These are phyloP conservation scores for Palythoa heliodiscus DNA, from an alignment of 92 coral and sea anemone species.

Conservation along the genomic window DNA sequence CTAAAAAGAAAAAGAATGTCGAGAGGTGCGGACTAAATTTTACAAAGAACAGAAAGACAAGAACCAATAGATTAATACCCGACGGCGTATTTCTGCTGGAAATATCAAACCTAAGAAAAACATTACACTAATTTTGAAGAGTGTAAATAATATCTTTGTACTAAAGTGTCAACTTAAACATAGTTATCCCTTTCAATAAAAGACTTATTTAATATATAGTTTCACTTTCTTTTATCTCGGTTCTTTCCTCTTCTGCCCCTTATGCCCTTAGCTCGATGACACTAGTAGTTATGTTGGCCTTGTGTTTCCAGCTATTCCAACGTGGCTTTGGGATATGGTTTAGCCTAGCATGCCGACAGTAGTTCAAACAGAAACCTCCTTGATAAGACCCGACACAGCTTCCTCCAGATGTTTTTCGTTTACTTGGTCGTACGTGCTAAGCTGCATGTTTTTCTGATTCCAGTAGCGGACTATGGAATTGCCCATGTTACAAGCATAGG, in stretches of 20 bases:
- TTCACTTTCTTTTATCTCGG: too few relatives aligned
- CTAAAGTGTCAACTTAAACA: too few relatives aligned
- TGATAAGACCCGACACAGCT: background rate
- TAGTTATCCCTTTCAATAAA: too few relatives aligned
- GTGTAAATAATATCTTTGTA: too few relatives aligned
- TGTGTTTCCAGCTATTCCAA: slow-evolving; percentile 2
- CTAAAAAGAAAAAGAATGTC: too few relatives aligned
- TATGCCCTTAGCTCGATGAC: slow-evolving; percentile 1
- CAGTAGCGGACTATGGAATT: slow-evolving; percentile 1
- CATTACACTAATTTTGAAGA: too few relatives aligned
- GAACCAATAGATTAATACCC: too few relatives aligned
- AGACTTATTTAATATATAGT: too few relatives aligned
- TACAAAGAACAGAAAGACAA: too few relatives aligned
- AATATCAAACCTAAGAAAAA: too few relatives aligned
- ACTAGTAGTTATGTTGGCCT: background rate
- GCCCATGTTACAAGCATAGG: slow-evolving; percentile 7
- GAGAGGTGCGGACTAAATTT: too few relatives aligned
- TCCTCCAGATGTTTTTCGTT: background rate
- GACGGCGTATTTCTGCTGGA: too few relatives aligned
- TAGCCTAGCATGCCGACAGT: background rate
- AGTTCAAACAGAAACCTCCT: slow-evolving; percentile 6
- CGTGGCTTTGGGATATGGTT: background rate
- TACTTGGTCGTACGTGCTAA: background rate
- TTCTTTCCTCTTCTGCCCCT: background rate
- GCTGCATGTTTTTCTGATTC: background rate